Evolutionary conservation across 2,797 vertebrate species (phyloP).

Genomic region (Tachyglossus aculeatus): DNA sequence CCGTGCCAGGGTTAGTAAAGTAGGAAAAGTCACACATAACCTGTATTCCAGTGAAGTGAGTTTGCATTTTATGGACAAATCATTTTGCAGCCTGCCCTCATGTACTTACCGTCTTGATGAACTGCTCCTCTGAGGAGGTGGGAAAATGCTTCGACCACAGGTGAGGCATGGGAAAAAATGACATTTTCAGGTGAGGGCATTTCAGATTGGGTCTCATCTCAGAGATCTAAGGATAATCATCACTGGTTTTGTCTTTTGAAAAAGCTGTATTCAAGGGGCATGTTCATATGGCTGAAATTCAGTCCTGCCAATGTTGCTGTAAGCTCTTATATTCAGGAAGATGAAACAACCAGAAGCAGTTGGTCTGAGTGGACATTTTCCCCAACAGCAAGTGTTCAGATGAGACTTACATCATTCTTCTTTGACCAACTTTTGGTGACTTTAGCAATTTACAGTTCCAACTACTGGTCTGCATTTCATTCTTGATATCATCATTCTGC

Average conservation of each 20-base stretch:
- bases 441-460: too few species aligned
- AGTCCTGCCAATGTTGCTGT: slow-evolving; percentile 33
- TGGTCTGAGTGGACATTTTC: slow-evolving; percentile 36
- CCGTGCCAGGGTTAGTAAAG: slow-evolving; percentile 39
- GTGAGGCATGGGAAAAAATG: slow-evolving; percentile 45
- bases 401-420: background rate
- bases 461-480: too few species aligned
- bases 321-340: slow-evolving; percentile 30
- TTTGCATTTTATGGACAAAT: slow-evolving; percentile 69
- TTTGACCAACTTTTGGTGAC: too few species aligned
- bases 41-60: slow-evolving; percentile 46
- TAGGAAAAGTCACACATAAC: slow-evolving; percentile 46
- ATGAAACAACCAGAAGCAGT: background rate
- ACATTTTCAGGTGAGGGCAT: slow-evolving; percentile 49
- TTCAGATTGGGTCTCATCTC: slow-evolving; percentile 57
- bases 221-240: slow-evolving; percentile 55
- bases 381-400: slow-evolving; percentile 29
- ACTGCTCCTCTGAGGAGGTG: too few species aligned
- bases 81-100: slow-evolving; percentile 46
- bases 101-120: slow-evolving; percentile 62
- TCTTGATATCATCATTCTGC: too few species aligned
- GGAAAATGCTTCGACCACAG: slow-evolving; percentile 35
- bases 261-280: slow-evolving; percentile 54
- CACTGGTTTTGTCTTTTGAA: slow-evolving; percentile 39
- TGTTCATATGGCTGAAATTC: slow-evolving; percentile 35